A percentile compares a stretch with the other conserved stretches of the same genome.
Evolutionary conservation across 1,140 invertebrate species (phyloP).

Genomic region (Mylabris phalerata): DNA sequence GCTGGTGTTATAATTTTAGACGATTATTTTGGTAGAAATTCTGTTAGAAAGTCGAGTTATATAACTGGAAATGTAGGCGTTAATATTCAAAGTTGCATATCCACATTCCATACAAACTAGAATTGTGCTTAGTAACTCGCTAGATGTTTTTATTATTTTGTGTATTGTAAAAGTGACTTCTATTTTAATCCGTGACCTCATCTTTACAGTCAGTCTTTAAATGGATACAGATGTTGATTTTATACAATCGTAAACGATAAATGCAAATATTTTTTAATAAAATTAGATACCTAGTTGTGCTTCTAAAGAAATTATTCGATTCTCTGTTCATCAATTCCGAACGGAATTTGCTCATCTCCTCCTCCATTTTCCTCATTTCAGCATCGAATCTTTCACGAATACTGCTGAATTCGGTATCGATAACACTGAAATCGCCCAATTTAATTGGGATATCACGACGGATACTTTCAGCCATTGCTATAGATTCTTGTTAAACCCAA

Average conservation of each 20-base stretch:
- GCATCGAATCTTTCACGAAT: conserved; percentile 92
- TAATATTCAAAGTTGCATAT: no score
- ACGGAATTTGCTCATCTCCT: conserved; percentile 94
- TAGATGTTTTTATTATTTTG: background rate
- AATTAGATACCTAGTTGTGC: conserved; percentile 65
- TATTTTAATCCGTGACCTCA: conserved; percentile 27
- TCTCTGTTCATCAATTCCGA: conserved; percentile 88
- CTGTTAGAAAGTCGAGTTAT: no score
- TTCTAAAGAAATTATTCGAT: conserved; percentile 84
- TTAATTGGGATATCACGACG: conserved; percentile 89
- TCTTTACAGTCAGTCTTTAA: conserved; percentile 23
- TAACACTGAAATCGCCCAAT: conserved; percentile 88
- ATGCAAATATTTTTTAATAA: no score
- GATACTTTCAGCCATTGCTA: conserved; percentile 48
- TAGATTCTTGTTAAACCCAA: conserved; percentile 4
- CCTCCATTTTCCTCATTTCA: conserved; percentile 97
- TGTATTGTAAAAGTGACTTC: conserved; percentile 19
- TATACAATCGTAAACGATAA: conserved; percentile 17
- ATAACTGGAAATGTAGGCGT: no score
- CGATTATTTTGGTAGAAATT: no score
- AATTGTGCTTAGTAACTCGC: no score
- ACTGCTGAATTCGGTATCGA: conserved; percentile 93
- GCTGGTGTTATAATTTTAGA: no score
- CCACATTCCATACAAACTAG: no score
- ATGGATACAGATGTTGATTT: conserved; percentile 24